Evolutionary conservation across 37 sponge, comb jelly and placozoan species (phyloP).

Genomic region (Diacarnus erythraeanus): DNA sequence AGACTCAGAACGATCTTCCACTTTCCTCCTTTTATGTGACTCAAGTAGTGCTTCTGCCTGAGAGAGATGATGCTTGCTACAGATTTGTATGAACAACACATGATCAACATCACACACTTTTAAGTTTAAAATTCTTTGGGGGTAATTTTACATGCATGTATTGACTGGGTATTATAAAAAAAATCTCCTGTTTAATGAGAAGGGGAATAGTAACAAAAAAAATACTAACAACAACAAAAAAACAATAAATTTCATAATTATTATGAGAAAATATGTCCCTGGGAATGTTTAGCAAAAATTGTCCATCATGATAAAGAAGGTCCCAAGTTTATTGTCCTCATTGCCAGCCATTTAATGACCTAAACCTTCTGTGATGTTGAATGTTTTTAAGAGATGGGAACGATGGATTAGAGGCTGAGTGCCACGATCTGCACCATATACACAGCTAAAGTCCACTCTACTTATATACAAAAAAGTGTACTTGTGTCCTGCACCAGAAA

Average conservation of each 20-base stretch:
- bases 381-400: slow-evolving; percentile 3
- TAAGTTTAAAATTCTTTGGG: too few relatives aligned
- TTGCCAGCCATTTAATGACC: not conserved
- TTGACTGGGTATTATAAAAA: not conserved
- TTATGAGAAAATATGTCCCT: not conserved
- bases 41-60: slow-evolving; percentile 47
- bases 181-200: not conserved
- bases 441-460: not conserved
- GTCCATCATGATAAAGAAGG: not conserved
- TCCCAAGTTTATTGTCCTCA: not conserved
- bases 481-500: slow-evolving; percentile 11
- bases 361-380: not conserved
- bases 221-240: too few relatives aligned
- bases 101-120: too few relatives aligned
- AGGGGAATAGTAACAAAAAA: not conserved
- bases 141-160: not conserved
- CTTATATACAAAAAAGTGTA: not conserved
- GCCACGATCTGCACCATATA: slow-evolving; percentile 4
- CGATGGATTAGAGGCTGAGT: slow-evolving; percentile 9
- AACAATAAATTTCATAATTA: too few relatives aligned
- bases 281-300: not conserved
- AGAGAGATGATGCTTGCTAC: slow-evolving; percentile 38
- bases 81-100: not conserved
- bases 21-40: slow-evolving; percentile 33
- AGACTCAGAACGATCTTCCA: slow-evolving; percentile 13